Conservation (phyloP, 2,797 vertebrate species). For the Trachurus trachurus region DNA sequence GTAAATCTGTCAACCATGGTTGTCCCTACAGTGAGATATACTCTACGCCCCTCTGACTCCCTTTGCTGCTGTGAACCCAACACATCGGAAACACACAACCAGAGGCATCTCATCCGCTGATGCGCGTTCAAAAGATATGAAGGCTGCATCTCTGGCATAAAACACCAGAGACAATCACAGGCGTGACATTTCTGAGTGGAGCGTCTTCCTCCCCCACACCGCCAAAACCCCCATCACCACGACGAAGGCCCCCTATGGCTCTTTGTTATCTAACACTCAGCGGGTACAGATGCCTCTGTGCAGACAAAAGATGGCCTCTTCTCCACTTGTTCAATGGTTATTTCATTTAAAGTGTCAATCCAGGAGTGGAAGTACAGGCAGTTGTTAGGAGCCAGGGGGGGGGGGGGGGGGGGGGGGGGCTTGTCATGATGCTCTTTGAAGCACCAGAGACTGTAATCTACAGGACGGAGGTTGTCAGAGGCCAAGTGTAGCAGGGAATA, state of each 20-base stretch:
- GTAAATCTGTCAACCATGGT: constrained; percentile 51
- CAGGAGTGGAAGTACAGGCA: constrained; percentile 54
- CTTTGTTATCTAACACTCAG: constrained; percentile 81
- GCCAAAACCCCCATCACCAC: constrained; percentile 65
- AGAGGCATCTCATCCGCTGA: constrained; percentile 64
- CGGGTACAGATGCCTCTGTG: constrained; percentile 71
- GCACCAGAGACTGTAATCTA: constrained; percentile 61
- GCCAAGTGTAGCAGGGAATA: constrained; percentile 52
- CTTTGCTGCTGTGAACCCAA: constrained; percentile 25
- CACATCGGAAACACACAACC: constrained; percentile 39
- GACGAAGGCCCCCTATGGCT: constrained; percentile 71
- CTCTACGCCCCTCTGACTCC: constrained; percentile 16
- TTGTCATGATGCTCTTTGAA: constrained; percentile 66
- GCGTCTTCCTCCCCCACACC: constrained; percentile 56
- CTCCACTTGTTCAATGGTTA: constrained; percentile 71
- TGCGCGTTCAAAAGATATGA: constrained; percentile 54
- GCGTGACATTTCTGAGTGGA: constrained; percentile 77
- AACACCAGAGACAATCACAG: constrained; percentile 61
- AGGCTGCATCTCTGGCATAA: constrained; percentile 60
- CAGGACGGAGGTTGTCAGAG: constrained; percentile 58
- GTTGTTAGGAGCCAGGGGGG: constrained; percentile 52
- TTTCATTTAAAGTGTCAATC: constrained; percentile 83
- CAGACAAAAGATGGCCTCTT: constrained; percentile 67
- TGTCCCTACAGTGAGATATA: constrained; percentile 32
- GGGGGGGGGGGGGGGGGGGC: constrained; percentile 38